Conservation (phyloP, 2,113 vertebrate genomes). For the Vidua chalybeata region DNA sequence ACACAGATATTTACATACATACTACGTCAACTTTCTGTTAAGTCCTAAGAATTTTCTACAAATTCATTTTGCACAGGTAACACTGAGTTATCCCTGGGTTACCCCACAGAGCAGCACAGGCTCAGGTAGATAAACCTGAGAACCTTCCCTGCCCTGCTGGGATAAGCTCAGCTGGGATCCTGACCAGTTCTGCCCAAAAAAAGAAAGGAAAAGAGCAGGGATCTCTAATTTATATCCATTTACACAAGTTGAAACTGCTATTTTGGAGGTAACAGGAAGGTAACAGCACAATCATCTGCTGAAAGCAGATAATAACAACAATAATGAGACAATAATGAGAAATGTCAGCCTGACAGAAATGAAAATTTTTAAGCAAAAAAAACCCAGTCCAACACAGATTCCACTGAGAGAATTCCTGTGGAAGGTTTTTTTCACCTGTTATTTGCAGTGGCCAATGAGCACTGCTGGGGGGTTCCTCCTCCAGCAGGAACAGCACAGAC, state of each 20-base stretch:
- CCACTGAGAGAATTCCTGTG: not conserved
- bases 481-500: not conserved
- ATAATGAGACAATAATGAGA: not conserved
- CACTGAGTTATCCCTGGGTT: not conserved
- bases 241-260: not conserved
- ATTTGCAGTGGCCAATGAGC: not conserved
- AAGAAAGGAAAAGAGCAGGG: not conserved
- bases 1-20: not conserved
- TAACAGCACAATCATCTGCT: not conserved
- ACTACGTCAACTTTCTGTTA: not conserved
- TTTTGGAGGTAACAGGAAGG: not conserved
- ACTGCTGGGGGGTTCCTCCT: not conserved
- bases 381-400: accelerated
- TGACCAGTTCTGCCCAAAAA: not conserved
- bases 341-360: not conserved
- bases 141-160: not conserved
- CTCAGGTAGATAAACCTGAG: not conserved
- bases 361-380: not conserved
- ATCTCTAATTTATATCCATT: not conserved
- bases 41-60: not conserved
- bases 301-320: not conserved
- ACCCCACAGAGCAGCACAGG: not conserved
- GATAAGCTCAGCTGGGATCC: not conserved
- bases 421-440: not conserved
- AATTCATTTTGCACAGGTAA: not conserved